A percentile compares a stretch with the other conserved stretches of the same genome.
phyloP scores from a whole-genome alignment of 2,888 invertebrate genomes.

The Drosophila anomelani region DNA sequence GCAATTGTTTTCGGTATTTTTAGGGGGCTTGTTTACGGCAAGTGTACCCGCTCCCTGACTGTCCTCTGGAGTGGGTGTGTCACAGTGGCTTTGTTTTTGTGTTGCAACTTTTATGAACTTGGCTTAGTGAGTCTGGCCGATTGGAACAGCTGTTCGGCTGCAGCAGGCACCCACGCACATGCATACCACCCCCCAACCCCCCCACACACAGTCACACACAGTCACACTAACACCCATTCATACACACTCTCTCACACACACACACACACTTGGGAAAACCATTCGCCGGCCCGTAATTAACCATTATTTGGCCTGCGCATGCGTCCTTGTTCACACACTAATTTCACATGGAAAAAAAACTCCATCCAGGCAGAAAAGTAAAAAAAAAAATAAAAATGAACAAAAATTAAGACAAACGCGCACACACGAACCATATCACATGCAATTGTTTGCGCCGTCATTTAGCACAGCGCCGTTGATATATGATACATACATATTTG shows the following conservation, averaged over 20 bases:
- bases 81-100: slow-evolving; percentile 11
- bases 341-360: slow-evolving; percentile 30
- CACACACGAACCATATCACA: slow-evolving; percentile 25
- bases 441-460: slow-evolving; percentile 37
- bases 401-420: slow-evolving; percentile 7
- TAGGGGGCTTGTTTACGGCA: not conserved
- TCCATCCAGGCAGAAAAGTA: slow-evolving; percentile 4
- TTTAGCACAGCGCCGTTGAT: slow-evolving; percentile 27
- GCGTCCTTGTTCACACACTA: slow-evolving; percentile 22
- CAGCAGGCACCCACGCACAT: slow-evolving; percentile 23
- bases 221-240: slow-evolving; percentile 17
- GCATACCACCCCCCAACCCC: not conserved
- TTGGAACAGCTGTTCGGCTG: slow-evolving; percentile 48
- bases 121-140: slow-evolving; percentile 14
- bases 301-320: slow-evolving; percentile 25
- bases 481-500: not conserved
- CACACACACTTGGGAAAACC: slow-evolving; percentile 5
- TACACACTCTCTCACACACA: not conserved
- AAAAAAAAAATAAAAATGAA: not conserved
- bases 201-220: slow-evolving; percentile 10
- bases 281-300: slow-evolving; percentile 35
- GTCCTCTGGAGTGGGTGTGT: not conserved
- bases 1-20: not conserved
- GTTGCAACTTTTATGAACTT: slow-evolving; percentile 27
- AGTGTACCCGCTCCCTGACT: not conserved